Evolutionary conservation across 2,113 vertebrate genomes (phyloP).

Genomic region (Brachionichthys hirsutus): DNA sequence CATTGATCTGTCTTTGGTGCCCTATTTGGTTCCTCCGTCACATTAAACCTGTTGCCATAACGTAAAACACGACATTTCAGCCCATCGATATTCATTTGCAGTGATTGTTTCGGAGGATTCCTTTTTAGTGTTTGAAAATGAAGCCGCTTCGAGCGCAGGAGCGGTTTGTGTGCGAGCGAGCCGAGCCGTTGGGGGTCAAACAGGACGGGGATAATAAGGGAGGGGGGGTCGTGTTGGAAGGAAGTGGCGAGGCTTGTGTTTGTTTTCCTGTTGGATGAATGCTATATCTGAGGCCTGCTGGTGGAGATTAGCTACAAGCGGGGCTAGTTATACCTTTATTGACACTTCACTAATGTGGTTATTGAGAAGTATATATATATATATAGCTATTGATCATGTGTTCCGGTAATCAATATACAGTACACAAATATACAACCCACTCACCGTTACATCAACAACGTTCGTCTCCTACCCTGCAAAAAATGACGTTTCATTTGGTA

Average conservation of each 20-base stretch:
- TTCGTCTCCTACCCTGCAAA: too few species aligned
- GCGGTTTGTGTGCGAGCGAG: conserved; percentile 27
- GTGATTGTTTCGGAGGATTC: conserved; percentile 30
- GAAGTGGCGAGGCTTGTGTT: conserved; percentile 72
- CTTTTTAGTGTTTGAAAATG: conserved; percentile 21
- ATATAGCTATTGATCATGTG: too few species aligned
- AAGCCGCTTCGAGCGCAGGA: conserved; percentile 26
- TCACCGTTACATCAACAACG: too few species aligned
- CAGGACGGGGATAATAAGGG: conserved; percentile 63
- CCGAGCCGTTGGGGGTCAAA: conserved; percentile 55
- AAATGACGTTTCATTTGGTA: too few species aligned
- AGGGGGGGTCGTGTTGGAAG: conserved; percentile 57
- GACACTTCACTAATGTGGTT: conserved; percentile 37
- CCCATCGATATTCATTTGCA: conserved; percentile 19
- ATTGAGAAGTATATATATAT: conserved; percentile 25
- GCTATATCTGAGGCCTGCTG: conserved; percentile 36
- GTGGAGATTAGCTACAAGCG: conserved; percentile 44
- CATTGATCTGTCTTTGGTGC: conserved; percentile 65
- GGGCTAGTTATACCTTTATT: conserved; percentile 34
- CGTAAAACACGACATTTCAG: neutral
- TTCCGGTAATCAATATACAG: too few species aligned
- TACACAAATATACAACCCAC: too few species aligned
- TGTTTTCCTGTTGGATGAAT: conserved; percentile 69
- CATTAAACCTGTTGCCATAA: neutral
- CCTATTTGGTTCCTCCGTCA: conserved; percentile 46